Base-by-base conservation (phyloP, 1,140 invertebrate genomes). In the Diorhabda elongata region DNA sequence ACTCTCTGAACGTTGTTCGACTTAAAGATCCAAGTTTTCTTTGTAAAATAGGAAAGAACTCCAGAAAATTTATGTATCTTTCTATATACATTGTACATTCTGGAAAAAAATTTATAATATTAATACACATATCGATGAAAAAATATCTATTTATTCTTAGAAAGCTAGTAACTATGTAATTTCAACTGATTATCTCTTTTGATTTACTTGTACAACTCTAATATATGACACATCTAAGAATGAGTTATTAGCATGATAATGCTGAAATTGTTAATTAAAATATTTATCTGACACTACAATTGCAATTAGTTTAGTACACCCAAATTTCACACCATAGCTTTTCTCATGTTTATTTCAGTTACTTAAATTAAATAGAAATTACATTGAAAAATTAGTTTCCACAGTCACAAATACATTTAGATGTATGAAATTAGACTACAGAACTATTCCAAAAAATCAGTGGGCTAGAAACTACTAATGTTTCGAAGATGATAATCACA, bases 11-110 rank as follows among this genome's bases (percentile, higher is more conserved):
- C 81, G 78, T 91, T 89, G 43, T 85, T 77, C 70, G 89, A 90
- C 41, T 85, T 82, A 79, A 92, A 94, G 2, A 82, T 78, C 87
- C 93, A 94, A 73, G 91, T 86, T 47, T 83, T 79, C 2, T 85
- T 87, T 41, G 86, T 88, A 80, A 96, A 96, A 74, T 89, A 91
- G 8, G 89, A 85, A 11, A 95, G 82, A 0, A 90, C 87, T 3
- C 84, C 80, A 0, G 87, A 83, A 58, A 93, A 91, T 77, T 89
- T 90, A 73, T 91, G 87, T 47, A 96, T 86, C 79, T 91, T 93
- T 61, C 85, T 84, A 75, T 93, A 93, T 6, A 91, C 87, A 75
- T 88, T 87, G 44, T 88, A 82, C 84, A 93, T 85, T 80, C 91
- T 93, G 80, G 11, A 74, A 72, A 45, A 62, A 45, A 63, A 67